phyloP scores from a whole-genome alignment of 2,797 vertebrate genomes.

The Neopelma chrysocephalum region DNA sequence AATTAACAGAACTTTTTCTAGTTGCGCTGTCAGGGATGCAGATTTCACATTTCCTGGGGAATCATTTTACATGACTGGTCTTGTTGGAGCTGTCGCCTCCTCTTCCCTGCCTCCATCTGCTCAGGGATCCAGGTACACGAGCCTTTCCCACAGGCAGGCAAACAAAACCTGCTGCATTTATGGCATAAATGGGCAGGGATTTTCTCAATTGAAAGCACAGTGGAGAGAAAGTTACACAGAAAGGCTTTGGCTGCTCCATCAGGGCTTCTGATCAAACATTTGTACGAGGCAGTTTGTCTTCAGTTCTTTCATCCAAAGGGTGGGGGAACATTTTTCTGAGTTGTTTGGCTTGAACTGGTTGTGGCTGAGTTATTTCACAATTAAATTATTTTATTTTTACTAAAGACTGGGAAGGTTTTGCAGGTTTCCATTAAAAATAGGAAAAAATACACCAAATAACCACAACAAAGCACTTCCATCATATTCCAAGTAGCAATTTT shows the following conservation, averaged over 20 bases:
- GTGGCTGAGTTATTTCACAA: background rate
- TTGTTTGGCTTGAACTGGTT: background rate
- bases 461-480: background rate
- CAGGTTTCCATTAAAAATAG: background rate
- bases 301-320: background rate
- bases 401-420: background rate
- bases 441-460: background rate
- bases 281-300: background rate
- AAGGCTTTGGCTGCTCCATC: background rate
- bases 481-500: background rate
- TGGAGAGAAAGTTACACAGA: background rate
- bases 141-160: background rate
- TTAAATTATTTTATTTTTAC: background rate
- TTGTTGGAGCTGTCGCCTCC: background rate
- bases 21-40: background rate
- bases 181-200: background rate
- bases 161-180: background rate
- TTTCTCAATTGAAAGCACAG: rapidly evolving
- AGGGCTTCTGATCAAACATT: background rate
- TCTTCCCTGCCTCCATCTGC: background rate
- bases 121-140: background rate
- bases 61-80: background rate
- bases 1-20: background rate
- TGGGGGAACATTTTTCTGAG: background rate
- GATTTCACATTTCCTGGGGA: background rate